A percentile compares a stretch with the other conserved stretches of the same genome.
Conservation (phyloP, 2,797 vertebrate genomes). For the Anguilla pacifica region DNA sequence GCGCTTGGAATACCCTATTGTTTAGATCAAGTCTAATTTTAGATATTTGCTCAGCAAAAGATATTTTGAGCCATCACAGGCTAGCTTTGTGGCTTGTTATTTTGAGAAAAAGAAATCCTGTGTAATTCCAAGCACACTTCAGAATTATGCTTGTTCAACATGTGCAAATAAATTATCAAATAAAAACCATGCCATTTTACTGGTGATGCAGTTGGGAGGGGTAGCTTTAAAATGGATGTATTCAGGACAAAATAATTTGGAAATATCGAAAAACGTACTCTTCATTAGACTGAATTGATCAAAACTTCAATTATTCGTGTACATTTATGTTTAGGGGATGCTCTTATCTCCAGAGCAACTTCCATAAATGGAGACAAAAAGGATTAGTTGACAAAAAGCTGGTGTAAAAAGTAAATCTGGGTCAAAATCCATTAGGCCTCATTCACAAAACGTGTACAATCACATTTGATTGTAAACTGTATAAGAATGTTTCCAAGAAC, state of each 20-base stretch:
- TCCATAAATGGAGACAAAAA: too few species aligned
- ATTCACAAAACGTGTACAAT: too few species aligned
- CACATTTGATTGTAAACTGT: too few species aligned
- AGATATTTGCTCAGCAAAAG: slow-evolving; percentile 28
- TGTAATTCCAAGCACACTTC: neutral
- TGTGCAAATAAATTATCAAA: neutral
- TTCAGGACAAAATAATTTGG: neutral
- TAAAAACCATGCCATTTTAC: too few species aligned
- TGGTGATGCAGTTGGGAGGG: neutral
- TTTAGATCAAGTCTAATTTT: slow-evolving; percentile 32
- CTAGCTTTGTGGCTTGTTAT: neutral
- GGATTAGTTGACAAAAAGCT: too few species aligned
- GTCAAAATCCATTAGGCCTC: too few species aligned
- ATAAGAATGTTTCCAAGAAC: too few species aligned
- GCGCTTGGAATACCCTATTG: slow-evolving; percentile 1
- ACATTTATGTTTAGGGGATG: too few species aligned
- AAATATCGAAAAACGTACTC: neutral
- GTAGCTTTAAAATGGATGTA: neutral
- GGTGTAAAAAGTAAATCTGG: too few species aligned
- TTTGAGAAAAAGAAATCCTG: neutral
- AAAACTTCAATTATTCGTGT: neutral
- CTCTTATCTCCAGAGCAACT: neutral
- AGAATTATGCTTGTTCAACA: neutral
- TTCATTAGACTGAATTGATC: neutral
- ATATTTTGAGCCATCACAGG: slow-evolving; percentile 7